A percentile compares a stretch with the other conserved stretches of the same genome.
Conservation (phyloP, 2,888 invertebrate genomes). For the Eretmocerus hayati region DNA sequence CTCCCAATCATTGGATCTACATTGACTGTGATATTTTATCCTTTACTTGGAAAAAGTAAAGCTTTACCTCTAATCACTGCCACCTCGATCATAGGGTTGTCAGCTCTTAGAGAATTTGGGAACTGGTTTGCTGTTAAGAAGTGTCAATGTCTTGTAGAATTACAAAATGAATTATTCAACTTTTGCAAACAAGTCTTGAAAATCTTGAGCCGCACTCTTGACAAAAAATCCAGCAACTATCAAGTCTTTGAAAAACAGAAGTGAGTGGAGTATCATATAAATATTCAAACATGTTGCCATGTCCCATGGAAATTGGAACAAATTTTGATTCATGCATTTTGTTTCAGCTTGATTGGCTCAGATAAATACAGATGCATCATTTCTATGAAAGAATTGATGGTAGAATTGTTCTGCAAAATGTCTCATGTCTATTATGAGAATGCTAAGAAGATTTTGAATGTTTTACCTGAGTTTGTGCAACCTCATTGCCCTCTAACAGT, state of each 20-base stretch:
- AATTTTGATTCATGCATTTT: slow-evolving; percentile 5
- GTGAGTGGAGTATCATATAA: slow-evolving; percentile 27
- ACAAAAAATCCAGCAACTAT: slow-evolving; percentile 25
- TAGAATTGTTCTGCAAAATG: slow-evolving; percentile 31
- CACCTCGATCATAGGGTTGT: slow-evolving; percentile 23
- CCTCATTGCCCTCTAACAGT: slow-evolving; percentile 18
- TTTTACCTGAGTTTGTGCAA: slow-evolving; percentile 26
- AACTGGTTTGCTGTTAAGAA: slow-evolving; percentile 20
- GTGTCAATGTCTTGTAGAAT: slow-evolving; percentile 27
- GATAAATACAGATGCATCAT: slow-evolving; percentile 32
- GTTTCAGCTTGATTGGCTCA: slow-evolving; percentile 30
- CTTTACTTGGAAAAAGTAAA: slow-evolving; percentile 20
- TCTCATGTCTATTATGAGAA: slow-evolving; percentile 29
- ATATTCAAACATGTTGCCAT: neutral
- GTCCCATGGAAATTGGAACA: slow-evolving; percentile 1
- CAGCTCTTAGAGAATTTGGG: slow-evolving; percentile 24
- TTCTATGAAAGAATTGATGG: slow-evolving; percentile 30
- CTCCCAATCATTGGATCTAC: slow-evolving; percentile 25
- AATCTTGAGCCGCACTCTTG: slow-evolving; percentile 33
- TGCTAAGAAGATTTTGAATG: slow-evolving; percentile 26
- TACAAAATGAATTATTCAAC: slow-evolving; percentile 35
- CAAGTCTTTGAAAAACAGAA: slow-evolving; percentile 28
- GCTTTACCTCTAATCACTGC: slow-evolving; percentile 19
- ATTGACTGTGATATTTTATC: slow-evolving; percentile 22
- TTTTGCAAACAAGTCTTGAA: slow-evolving; percentile 33